Base-by-base conservation (phyloP, 2,888 invertebrate genomes). In the Papilio gigon region DNA sequence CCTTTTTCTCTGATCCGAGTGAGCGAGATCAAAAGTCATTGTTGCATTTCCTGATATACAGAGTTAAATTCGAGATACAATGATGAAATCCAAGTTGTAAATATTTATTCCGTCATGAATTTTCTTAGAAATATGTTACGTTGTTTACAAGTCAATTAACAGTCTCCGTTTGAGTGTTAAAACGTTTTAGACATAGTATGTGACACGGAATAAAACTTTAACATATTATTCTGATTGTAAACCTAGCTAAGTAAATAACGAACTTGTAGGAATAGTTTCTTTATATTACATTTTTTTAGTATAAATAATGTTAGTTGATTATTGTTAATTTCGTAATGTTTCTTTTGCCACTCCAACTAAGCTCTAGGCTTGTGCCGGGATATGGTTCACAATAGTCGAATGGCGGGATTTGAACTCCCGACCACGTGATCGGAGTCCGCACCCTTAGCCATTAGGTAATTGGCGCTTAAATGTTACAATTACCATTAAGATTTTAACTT, bases 21-120 rank as follows among this genome's bases (percentile, higher is more conserved):
- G 25, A 40, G 60, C 42, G 9, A 42, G 60, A 60, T 6, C 12
- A n/a, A 40, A 40, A 42, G 22, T 40, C 60, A 61, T 61, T 61
- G 25, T 56, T 30, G 53, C 53, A 56, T 56, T 56, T 56, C 53
- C 53, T 56, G 30, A 56, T 56, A 17, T 56, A 30, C 8, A 17
- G 30, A 30, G 30, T 17, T 27, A 30, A 56, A 56, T 30, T 56
- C n/a, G n/a, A n/a, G n/a, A n/a, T n/a, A n/a, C n/a, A n/a, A n/a
- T n/a, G n/a, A n/a, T n/a, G 22, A 47, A 47, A 47, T 6, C 27
- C 6, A n/a, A 53, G 30, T 53, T 17, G 8, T 53, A 17, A 53
- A 53, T 8, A 53, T n/a, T 53, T 53, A 53, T 27, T 30, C 27
- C 27, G 30, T n/a, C 27, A 53, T 30, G 53, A 27, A 53, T 53